These are phyloP conservation scores for Tinea semifulvella DNA, from an alignment of 2,888 invertebrate genomes.

Conservation along the genomic window DNA sequence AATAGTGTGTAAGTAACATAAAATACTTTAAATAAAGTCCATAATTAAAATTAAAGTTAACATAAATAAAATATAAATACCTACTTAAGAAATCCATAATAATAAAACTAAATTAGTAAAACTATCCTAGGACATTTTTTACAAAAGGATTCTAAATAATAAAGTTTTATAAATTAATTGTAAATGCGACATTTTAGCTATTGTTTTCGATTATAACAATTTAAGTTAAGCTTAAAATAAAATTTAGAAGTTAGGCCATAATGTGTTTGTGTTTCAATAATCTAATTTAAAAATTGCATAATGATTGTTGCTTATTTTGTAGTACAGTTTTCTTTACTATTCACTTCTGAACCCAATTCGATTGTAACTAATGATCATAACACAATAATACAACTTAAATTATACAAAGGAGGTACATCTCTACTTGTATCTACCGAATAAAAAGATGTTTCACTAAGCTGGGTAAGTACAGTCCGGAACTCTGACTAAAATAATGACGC, in stretches of 20 bases:
- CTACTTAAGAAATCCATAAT: conserved; percentile 1
- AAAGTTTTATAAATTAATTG: background rate
- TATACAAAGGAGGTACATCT: background rate
- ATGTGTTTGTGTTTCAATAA: background rate
- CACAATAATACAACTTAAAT: background rate
- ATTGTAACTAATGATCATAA: background rate
- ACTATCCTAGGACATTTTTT: background rate
- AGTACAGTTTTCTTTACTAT: conserved; percentile 1
- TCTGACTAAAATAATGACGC: too few species aligned
- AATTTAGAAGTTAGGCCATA: conserved; percentile 8
- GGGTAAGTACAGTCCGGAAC: too few species aligned
- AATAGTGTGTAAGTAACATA: too few species aligned
- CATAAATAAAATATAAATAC: background rate
- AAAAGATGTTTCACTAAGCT: too few species aligned
- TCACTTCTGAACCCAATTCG: background rate
- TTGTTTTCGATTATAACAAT: too few species aligned
- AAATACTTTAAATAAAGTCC: background rate
- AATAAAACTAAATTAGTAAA: background rate
- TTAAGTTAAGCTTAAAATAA: too few species aligned
- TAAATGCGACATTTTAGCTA: background rate
- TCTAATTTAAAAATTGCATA: background rate
- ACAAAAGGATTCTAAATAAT: conserved; percentile 1
- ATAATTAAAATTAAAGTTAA: background rate
- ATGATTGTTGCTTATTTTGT: background rate
- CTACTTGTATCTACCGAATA: background rate